Base-by-base conservation (phyloP, 1,140 invertebrate species). In the Drosophila sechellia region DNA sequence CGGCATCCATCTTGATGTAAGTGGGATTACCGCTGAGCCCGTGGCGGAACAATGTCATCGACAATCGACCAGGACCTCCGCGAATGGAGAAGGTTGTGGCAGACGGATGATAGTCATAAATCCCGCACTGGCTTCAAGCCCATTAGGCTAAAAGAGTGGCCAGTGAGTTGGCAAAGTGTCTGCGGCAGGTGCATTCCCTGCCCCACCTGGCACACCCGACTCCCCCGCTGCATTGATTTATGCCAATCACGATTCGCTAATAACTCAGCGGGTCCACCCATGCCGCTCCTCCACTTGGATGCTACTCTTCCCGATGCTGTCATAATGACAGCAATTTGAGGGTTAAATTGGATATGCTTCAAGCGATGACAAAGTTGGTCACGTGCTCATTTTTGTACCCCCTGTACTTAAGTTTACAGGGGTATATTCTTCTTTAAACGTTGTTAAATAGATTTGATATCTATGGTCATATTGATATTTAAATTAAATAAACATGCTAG, bases 221-320 rank as follows among this genome's bases (percentile, higher is more conserved):
- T 31, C n/a, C 20, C 34, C 10, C 11, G 45, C 13, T 81, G 84
- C 84, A 87, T 89, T 87, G 87, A 90, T 90, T 90, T 87, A 90
- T 90, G 87, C 87, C 87, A 90, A 90, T 90, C 87, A 90, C 87
- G 87, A 77, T 87, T 77, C 60, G 77, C 79, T 87, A 87, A 90
- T 90, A 90, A 90, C 83, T 90, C 87, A 90, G 56, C 71, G 56
- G 69, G 68, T 81, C 74, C 59, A 57, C 56, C 59, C 40, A 43
- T 54, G 56, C 25, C 40, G 57, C 52, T 59, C 10, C 37, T 20
- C 39, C 43, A 42, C 25, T 22, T 11, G 10, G 42, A 45, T 45
- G 42, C 17, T 45, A 10, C 11, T 59, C 52, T 39, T 63, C 50
- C 61, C 69, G 68, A 54, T 77, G 78, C 75, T 61, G 79, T 75